Evolutionary conservation across 2,113 vertebrate species (phyloP), one percentile per base, ranked within the genome.

Genomic region (Tragelaphus strepsiceros): DNA sequence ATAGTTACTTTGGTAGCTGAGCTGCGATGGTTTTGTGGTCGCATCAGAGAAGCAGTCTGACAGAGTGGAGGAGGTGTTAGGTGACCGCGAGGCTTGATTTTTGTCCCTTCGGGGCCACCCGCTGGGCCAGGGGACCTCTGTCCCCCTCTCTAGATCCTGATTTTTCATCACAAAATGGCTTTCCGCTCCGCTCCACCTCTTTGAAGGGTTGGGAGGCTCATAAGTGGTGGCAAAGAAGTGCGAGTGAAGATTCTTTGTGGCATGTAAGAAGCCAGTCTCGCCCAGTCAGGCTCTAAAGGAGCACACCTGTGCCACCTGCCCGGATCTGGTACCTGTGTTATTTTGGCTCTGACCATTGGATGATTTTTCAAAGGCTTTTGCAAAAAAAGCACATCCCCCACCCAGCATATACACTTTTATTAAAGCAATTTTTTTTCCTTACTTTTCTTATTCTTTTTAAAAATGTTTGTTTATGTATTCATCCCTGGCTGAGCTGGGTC

Each of bases 221-320:
- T 1, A 30, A 32, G 26, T 30, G 7, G 12, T 21, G n/a, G 35
- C 81, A 74, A 2, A 74, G n/a, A 13, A 3, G 19, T 13, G 12
- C 2, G 0, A 12, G 0, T 16, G 35, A 35, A 17, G 80, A 32
- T 1, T 56, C 49, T 78, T 15, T 10, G 28, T 13, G 22, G 11
- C 32, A 9, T 12, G 2, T 5, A 26, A 7, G 49, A 28, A 30
- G 2, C 56, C 0, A 3, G 3, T 3, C 6, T 3, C 3, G 28
- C 83, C 5, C 16, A 1, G 26, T 28, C 54, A 26, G 8, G 4
- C 14, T 56, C 21, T 6, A 1, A 5, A 58, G 24, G 35, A 17
- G 51, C 32, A 1, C 11, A 0, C 16, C 32, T 1, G 2, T 6
- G 3, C 26, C n/a, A 9, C n/a, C 91, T 5, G 1, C 7, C 22